Conservation (phyloP, 2,113 vertebrate genomes). For the Taurulus bubalis region DNA sequence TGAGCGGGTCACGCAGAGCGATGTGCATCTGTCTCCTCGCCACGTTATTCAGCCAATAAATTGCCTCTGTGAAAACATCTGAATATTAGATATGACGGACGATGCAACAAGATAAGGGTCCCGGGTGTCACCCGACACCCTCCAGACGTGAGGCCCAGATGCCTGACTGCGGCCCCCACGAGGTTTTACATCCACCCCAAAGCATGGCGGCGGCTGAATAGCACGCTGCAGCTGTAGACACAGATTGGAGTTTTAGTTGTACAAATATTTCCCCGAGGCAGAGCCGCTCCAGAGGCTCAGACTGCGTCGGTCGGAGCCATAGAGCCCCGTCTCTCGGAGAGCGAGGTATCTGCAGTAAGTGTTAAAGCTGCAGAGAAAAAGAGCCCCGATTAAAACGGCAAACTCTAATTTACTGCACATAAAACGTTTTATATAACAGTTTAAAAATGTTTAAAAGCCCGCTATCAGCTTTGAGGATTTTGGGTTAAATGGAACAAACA, state of each 20-base stretch:
- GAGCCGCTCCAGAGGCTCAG: slow-evolving; percentile 28
- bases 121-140: slow-evolving; percentile 68
- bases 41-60: slow-evolving; percentile 63
- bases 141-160: slow-evolving; percentile 11
- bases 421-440: background rate
- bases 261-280: slow-evolving; percentile 58
- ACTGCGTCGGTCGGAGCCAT: background rate
- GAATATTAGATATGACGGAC: slow-evolving; percentile 77
- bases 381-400: slow-evolving; percentile 3
- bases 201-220: slow-evolving; percentile 63
- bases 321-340: background rate
- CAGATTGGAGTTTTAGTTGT: slow-evolving; percentile 67
- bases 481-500: background rate
- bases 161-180: slow-evolving; percentile 13
- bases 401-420: background rate
- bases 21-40: slow-evolving; percentile 62
- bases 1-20: slow-evolving; percentile 31
- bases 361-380: background rate
- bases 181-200: slow-evolving; percentile 61
- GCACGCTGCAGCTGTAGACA: slow-evolving; percentile 73
- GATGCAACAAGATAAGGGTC: slow-evolving; percentile 57
- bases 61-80: slow-evolving; percentile 71
- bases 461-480: background rate
- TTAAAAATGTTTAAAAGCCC: background rate
- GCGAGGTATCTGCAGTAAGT: slow-evolving; percentile 1